Base-by-base conservation (phyloP, 2,888 invertebrate species). In the Escarpia spicata region DNA sequence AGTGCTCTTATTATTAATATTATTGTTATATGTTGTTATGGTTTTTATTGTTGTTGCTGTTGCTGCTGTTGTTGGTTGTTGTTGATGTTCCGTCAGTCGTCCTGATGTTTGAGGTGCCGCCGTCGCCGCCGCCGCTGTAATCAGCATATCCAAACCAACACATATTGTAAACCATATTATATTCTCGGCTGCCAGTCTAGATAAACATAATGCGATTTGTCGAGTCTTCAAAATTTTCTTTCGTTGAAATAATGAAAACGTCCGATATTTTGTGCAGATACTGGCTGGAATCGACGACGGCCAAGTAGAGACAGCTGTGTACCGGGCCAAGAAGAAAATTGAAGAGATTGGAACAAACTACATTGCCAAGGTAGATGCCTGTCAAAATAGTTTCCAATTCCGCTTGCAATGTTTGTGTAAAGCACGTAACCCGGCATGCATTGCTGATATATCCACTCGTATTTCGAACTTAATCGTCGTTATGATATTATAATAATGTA, bases 341-440 rank as follows among this genome's bases (percentile, higher is more conserved):
- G 75, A n/a, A 75, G 75, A 75, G 75, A 75, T 75, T 75, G 75
- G 75, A 75, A 75, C 75, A 6, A 75, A 75, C 75, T 75, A 75
- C 75, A 75, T 75, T 75, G 75, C 75, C 75, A 75, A 75, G 75
- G 75, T 75, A 75, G 52, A 75, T 26, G 75, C 26, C 26, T 75
- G 19, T 2, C 26, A 26, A 26, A 75, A 19, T 3, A 26, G 19
- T 26, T 75, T 26, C 75, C 75, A n/a, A 4, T 75, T 75, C 0
- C 26, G n/a, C 2, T 75, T 75, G 9, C 10, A 12, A 3, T 52
- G 9, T 52, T 52, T 12, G 12, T 52, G 52, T 52, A 52, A 52
- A 52, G 12, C 52, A 52, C 52, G 9, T 37, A 37, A 4, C 52
- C 52, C 52, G 52, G 15, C 15, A 52, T 9, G 12, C 52, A 9